Percentiles rank a stretch among this genome's conserved stretches.
Conservation (phyloP, 2,797 vertebrate genomes). For the Onychomys arenicola region DNA sequence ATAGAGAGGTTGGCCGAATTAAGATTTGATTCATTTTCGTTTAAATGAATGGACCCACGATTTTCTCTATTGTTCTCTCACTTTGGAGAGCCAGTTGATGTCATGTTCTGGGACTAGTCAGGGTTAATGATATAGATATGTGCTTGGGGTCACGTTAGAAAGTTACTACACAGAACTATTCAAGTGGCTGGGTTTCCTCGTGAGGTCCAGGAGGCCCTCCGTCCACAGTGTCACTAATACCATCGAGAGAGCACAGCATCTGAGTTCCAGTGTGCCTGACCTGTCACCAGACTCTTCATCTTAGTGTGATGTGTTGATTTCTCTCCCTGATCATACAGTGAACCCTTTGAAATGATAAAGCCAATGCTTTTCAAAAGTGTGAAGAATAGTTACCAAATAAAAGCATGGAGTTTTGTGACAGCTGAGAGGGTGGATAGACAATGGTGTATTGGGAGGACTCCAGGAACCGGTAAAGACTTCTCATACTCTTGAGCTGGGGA, state of each 20-base stretch:
- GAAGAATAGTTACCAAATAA: neutral
- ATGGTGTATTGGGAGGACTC: neutral
- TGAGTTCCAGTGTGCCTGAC: neutral
- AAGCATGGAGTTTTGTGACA: neutral
- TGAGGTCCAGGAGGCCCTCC: neutral
- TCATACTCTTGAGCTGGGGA: slow-evolving; percentile 71
- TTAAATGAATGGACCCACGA: neutral
- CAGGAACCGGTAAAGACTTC: slow-evolving; percentile 46
- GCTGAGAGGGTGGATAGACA: neutral
- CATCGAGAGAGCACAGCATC: too few species aligned
- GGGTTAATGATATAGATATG: neutral
- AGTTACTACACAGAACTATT: neutral
- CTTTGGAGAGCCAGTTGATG: neutral
- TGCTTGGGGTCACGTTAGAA: neutral
- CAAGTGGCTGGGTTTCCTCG: neutral
- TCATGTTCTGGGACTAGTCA: neutral
- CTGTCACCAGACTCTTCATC: neutral
- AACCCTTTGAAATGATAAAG: slow-evolving; percentile 7
- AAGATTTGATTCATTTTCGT: neutral
- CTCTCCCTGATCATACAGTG: neutral
- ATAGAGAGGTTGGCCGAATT: neutral
- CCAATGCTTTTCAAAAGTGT: neutral
- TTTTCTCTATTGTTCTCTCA: neutral
- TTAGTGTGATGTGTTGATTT: rapidly evolving
- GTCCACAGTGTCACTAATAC: too few species aligned